phyloP scores from a whole-genome alignment of 2,888 invertebrate genomes.

The Cephus runcator region DNA sequence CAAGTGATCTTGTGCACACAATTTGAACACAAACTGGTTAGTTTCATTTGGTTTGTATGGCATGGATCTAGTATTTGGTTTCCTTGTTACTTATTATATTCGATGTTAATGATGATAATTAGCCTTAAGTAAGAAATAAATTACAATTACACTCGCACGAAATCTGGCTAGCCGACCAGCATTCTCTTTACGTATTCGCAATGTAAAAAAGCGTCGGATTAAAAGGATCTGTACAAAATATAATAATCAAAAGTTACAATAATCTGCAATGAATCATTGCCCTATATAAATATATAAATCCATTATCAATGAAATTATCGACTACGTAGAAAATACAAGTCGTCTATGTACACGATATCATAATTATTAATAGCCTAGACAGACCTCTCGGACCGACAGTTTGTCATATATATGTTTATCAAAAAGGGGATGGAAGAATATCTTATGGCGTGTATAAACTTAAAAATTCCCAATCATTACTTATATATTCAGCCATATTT shows the following conservation, averaged over 20 bases:
- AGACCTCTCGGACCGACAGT: slow-evolving; percentile 36
- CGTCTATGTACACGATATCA: slow-evolving; percentile 49
- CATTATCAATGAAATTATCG: slow-evolving; percentile 49
- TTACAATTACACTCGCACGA: slow-evolving; percentile 34
- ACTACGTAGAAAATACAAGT: slow-evolving; percentile 51
- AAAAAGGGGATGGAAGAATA: slow-evolving; percentile 48
- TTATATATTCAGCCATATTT: slow-evolving; percentile 16
- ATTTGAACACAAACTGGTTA: slow-evolving; percentile 63
- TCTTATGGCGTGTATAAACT: slow-evolving; percentile 26
- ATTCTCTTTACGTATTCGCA: slow-evolving; percentile 29
- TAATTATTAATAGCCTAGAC: slow-evolving; percentile 40
- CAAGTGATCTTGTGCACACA: slow-evolving; percentile 45
- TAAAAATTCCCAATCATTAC: slow-evolving; percentile 32
- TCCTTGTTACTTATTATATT: slow-evolving; percentile 46
- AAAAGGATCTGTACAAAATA: slow-evolving; percentile 45
- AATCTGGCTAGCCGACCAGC: slow-evolving; percentile 32
- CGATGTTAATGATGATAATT: slow-evolving; percentile 32
- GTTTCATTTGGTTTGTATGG: slow-evolving; percentile 63
- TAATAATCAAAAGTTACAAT: slow-evolving; percentile 37
- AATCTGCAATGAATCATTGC: slow-evolving; percentile 34
- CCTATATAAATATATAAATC: slow-evolving; percentile 57
- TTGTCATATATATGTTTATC: slow-evolving; percentile 43
- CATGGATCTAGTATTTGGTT: slow-evolving; percentile 64
- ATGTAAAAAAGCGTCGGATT: slow-evolving; percentile 31
- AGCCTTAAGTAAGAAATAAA: slow-evolving; percentile 47